Evolutionary conservation across 2,113 vertebrate species (phyloP).

Genomic region (Hystrix brachyura): DNA sequence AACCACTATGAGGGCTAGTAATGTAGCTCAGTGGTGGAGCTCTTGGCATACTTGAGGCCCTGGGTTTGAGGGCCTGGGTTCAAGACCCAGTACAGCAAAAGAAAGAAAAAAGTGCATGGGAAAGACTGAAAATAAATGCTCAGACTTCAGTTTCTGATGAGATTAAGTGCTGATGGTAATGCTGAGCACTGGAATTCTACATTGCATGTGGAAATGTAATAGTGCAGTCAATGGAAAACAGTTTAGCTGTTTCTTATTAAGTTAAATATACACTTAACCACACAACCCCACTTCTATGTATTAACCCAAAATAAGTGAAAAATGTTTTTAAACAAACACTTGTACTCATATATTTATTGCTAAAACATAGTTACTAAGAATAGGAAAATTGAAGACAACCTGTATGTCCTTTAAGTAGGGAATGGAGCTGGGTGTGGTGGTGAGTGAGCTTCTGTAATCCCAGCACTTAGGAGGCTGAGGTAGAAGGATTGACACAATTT

Average conservation of each 20-base stretch:
- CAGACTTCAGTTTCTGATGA: neutral
- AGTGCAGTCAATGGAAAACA: neutral
- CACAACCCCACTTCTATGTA: neutral
- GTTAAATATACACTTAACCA: neutral
- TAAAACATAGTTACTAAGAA: slow-evolving; percentile 32
- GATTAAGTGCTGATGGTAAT: neutral
- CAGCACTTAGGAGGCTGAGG: too few species aligned
- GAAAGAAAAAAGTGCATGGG: neutral
- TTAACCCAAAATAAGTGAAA: slow-evolving; percentile 37
- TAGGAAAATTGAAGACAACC: neutral
- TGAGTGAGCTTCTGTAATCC: too few species aligned
- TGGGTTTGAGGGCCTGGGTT: neutral
- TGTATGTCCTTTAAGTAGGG: neutral
- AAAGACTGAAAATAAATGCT: neutral
- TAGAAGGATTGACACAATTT: too few species aligned
- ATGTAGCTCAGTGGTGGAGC: neutral
- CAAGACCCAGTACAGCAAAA: neutral
- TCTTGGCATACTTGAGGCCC: neutral
- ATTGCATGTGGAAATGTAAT: neutral
- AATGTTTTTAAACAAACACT: neutral
- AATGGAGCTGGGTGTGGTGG: too few species aligned
- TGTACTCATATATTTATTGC: neutral
- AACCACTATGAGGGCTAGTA: neutral
- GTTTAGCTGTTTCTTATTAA: slow-evolving; percentile 1
- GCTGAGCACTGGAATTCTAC: neutral